phyloP scores from a whole-genome alignment of 2,113 vertebrate genomes.

The Grammomys dolichurus region DNA sequence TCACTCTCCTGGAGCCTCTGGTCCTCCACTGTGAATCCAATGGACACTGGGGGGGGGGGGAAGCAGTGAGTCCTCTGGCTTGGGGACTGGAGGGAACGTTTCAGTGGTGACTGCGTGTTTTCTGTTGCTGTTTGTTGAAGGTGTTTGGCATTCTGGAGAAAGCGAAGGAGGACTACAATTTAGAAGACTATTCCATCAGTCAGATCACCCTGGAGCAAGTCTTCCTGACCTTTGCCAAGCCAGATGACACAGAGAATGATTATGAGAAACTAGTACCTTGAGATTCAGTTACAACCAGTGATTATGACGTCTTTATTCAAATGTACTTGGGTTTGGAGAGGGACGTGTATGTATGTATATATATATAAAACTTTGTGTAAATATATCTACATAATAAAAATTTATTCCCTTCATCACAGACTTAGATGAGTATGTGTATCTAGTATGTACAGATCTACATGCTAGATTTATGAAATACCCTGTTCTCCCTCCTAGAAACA shows the following conservation, averaged over 20 bases:
- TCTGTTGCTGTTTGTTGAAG: constrained; percentile 81
- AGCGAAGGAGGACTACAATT: constrained; percentile 93
- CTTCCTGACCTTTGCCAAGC: constrained; percentile 93
- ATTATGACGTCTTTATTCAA: neutral
- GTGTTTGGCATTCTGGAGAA: constrained; percentile 95
- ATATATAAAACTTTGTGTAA: neutral
- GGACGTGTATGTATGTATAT: neutral
- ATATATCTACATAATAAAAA: constrained; percentile 69
- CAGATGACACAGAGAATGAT: neutral
- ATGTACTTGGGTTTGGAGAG: neutral
- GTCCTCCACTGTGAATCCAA: neutral
- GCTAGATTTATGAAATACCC: neutral
- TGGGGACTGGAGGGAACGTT: neutral
- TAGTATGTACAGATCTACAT: neutral
- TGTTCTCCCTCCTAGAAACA: constrained; percentile 27
- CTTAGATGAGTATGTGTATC: neutral
- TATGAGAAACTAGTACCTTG: neutral
- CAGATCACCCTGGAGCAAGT: constrained; percentile 98
- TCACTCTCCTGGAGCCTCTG: neutral
- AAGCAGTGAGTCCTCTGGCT: neutral
- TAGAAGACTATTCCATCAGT: constrained; percentile 96
- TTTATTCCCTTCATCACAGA: constrained; percentile 36
- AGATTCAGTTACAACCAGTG: neutral
- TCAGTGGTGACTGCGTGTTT: neutral
- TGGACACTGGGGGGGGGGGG: neutral